Evolutionary conservation across 2,888 invertebrate species (phyloP).

Genomic region (Zygaena filipendulae): DNA sequence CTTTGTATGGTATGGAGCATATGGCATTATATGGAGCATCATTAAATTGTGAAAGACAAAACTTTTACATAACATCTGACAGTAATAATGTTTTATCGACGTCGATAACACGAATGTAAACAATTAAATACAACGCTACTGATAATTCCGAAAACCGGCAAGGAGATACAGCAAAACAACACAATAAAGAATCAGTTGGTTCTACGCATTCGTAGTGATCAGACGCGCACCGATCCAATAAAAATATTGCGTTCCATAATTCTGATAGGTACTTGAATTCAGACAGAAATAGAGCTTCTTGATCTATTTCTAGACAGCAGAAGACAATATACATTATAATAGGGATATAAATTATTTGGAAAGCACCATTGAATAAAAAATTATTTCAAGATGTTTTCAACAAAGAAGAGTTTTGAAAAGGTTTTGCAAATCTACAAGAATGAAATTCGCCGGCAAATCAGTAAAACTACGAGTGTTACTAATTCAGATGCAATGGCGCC

Average conservation of each 20-base stretch:
- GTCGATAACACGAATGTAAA: slow-evolving; percentile 55
- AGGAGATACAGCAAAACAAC: slow-evolving; percentile 43
- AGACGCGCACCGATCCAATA: no score
- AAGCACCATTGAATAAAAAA: no score
- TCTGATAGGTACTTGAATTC: neutral
- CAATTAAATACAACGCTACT: slow-evolving; percentile 37
- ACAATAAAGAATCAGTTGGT: slow-evolving; percentile 63
- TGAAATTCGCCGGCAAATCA: slow-evolving; percentile 62
- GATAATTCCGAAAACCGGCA: slow-evolving; percentile 42
- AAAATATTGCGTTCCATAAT: no score
- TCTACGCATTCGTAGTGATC: slow-evolving; percentile 32
- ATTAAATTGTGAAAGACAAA: no score
- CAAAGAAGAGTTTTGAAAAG: slow-evolving; percentile 48
- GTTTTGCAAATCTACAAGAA: slow-evolving; percentile 49
- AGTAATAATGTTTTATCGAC: slow-evolving; percentile 15
- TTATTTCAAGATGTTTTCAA: slow-evolving; percentile 42
- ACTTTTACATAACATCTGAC: no score
- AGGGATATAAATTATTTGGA: no score
- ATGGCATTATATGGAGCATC: no score
- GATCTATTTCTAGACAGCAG: no score
- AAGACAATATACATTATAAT: no score
- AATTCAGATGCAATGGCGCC: slow-evolving; percentile 70
- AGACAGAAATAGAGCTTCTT: no score
- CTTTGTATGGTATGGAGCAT: no score
- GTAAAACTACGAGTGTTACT: slow-evolving; percentile 70